Conservation (phyloP, 2,113 vertebrate genomes). For the Clarias batrachus region DNA sequence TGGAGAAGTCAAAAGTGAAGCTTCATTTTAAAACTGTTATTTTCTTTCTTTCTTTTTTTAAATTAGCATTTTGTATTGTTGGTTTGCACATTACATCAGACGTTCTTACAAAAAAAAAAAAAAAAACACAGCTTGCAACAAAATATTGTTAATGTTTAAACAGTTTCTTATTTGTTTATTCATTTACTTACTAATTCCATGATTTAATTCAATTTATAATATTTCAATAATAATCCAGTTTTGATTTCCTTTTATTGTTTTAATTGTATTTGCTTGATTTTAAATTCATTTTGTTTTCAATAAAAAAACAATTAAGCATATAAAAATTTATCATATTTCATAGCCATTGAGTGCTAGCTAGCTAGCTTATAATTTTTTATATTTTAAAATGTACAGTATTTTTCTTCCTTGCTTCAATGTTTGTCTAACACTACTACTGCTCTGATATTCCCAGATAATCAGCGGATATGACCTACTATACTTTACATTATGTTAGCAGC, state of each 20-base stretch:
- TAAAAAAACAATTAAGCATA: neutral
- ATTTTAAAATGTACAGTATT: neutral
- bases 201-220: neutral
- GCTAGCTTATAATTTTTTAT: neutral
- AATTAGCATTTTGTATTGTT: neutral
- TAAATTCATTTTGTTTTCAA: neutral
- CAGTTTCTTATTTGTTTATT: neutral
- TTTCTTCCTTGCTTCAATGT: neutral
- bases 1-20: neutral
- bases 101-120: neutral
- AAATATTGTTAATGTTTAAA: neutral
- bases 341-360: neutral
- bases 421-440: neutral
- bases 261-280: neutral
- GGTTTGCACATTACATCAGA: neutral
- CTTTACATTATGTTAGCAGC: neutral
- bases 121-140: neutral
- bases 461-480: too few relatives aligned
- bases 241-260: neutral
- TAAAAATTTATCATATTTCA: neutral
- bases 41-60: neutral
- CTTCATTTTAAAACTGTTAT: neutral
- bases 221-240: neutral
- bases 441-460: neutral
- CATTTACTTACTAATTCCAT: neutral